These are phyloP conservation scores for Petrolisthes manimaculis DNA, from an alignment of 2,888 invertebrate genomes.

Conservation along the genomic window DNA sequence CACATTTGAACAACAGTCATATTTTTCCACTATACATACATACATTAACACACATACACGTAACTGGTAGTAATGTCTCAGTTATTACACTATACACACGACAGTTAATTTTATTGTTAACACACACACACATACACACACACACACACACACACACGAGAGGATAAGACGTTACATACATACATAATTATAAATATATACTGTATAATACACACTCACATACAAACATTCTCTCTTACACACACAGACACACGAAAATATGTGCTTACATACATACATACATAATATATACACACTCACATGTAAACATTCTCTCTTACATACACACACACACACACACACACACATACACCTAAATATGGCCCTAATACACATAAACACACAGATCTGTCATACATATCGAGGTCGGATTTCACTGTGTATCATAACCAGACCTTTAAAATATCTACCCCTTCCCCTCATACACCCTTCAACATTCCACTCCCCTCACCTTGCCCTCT, in stretches of 20 bases:
- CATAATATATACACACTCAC: neutral
- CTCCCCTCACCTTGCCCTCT: too few relatives aligned
- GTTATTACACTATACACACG: neutral
- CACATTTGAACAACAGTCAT: too few relatives aligned
- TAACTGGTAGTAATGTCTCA: neutral
- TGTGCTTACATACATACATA: conserved; percentile 8
- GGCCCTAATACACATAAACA: conserved; percentile 5
- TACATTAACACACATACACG: neutral
- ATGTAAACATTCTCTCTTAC: neutral
- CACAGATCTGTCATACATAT: conserved; percentile 8
- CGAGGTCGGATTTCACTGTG: too few relatives aligned
- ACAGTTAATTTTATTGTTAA: too few relatives aligned
- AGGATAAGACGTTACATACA: neutral
- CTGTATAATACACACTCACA: neutral
- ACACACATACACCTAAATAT: neutral
- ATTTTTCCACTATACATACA: too few relatives aligned
- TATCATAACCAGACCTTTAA: neutral
- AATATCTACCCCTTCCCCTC: neutral
- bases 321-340: neutral
- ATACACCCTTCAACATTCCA: too few relatives aligned
- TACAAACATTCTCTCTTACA: neutral
- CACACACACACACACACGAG: too few relatives aligned
- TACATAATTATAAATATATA: neutral
- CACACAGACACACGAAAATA: neutral
- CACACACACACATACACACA: neutral